These are phyloP conservation scores for Rhabdophis nuchalis DNA, from an alignment of 2,797 vertebrate species.

Conservation along the genomic window DNA sequence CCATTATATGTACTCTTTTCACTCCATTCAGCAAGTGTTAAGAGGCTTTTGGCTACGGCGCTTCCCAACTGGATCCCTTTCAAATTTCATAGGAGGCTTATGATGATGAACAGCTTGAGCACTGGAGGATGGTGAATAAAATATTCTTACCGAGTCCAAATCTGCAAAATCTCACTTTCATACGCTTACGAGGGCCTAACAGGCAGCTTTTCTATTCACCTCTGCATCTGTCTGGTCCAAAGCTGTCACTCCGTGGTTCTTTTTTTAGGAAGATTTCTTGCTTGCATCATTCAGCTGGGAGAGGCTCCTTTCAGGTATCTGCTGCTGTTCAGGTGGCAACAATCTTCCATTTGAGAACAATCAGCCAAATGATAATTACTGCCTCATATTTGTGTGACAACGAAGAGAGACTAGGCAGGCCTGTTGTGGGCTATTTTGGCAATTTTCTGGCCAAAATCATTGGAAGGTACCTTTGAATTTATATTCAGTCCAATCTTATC, in stretches of 20 bases:
- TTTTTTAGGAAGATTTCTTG: not conserved
- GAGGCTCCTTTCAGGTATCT: not conserved
- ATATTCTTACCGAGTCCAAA: not conserved
- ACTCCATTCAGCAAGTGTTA: not conserved
- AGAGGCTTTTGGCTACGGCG: not conserved
- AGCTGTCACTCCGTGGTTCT: not conserved
- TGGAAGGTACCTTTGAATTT: not conserved
- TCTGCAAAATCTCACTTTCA: not conserved
- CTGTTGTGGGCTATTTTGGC: not conserved
- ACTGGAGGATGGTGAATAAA: not conserved
- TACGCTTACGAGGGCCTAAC: not conserved
- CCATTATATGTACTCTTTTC: not conserved
- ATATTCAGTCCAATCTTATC: not conserved
- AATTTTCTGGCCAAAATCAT: not conserved
- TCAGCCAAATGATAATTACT: not conserved
- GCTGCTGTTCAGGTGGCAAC: not conserved
- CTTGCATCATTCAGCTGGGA: not conserved
- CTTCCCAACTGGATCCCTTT: not conserved
- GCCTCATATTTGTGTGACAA: not conserved
- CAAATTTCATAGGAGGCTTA: not conserved
- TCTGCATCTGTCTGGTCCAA: not conserved
- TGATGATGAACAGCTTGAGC: not conserved
- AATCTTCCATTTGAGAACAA: no score
- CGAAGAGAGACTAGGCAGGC: not conserved
- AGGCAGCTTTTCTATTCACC: not conserved